Conservation (phyloP, 1,140 invertebrate species). For the Drosophila arawakana region DNA sequence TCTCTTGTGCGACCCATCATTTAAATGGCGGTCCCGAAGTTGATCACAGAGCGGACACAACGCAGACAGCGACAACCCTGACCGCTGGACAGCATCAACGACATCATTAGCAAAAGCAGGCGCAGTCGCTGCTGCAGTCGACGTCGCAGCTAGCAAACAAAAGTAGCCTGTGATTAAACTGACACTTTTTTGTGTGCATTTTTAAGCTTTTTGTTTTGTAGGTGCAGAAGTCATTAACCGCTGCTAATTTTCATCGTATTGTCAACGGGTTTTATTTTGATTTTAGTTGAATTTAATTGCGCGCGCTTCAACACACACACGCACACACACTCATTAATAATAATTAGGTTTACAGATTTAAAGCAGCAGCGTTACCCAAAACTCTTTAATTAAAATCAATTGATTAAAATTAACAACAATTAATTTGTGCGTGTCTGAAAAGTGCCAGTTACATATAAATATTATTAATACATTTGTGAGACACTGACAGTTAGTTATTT, state of each 20-base stretch:
- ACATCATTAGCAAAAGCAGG: constrained; percentile 35
- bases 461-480: not conserved
- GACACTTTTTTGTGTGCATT: not conserved
- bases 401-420: constrained; percentile 48
- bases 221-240: constrained; percentile 43
- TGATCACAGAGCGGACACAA: constrained; percentile 70
- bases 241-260: constrained; percentile 41
- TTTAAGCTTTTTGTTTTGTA: constrained; percentile 1
- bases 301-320: constrained; percentile 27
- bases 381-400: constrained; percentile 55
- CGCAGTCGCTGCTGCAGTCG: constrained; percentile 14
- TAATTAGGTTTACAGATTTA: constrained; percentile 54
- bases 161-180: not conserved
- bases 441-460: constrained; percentile 12
- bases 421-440: constrained; percentile 7
- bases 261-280: constrained; percentile 40
- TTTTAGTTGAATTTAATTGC: constrained; percentile 39
- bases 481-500: constrained; percentile 9
- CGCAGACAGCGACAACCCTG: constrained; percentile 42
- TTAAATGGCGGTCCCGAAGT: constrained; percentile 53
- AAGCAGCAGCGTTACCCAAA: constrained; percentile 30
- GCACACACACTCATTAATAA: constrained; percentile 47
- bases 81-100: constrained; percentile 38
- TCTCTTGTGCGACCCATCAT: constrained; percentile 68
- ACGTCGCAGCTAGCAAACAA: constrained; percentile 19